Percentiles rank a stretch among this genome's conserved stretches.
Conservation (phyloP, 2,797 vertebrate genomes). For the Emys orbicularis region DNA sequence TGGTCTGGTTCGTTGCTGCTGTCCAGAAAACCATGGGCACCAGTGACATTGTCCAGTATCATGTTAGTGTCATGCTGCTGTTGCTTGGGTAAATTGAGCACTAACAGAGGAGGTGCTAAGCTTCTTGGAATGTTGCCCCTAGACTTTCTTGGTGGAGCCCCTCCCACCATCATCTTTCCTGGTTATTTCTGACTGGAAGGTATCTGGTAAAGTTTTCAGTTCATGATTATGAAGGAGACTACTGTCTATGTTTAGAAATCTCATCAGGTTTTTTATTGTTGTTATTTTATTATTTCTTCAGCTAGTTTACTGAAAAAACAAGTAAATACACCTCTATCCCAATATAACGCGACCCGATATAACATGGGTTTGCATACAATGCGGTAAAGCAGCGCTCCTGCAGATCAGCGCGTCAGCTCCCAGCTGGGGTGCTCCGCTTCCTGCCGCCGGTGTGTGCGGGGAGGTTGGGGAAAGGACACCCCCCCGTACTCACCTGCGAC, state of each 20-base stretch:
- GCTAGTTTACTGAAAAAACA: background rate
- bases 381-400: no score
- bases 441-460: no score
- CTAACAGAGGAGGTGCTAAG: background rate
- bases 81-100: background rate
- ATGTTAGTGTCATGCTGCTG: background rate
- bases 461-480: no score
- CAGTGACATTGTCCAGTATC: fast-evolving
- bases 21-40: background rate
- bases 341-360: no score
- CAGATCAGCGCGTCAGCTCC: no score
- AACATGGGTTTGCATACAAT: no score
- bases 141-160: background rate
- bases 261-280: background rate
- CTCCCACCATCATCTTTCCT: background rate
- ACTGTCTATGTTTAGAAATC: background rate
- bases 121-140: background rate
- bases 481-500: no score
- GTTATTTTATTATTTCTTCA: background rate
- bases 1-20: background rate
- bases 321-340: no score
- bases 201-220: background rate
- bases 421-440: no score
- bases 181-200: background rate
- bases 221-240: background rate